Evolutionary conservation across 2,797 vertebrate species (phyloP), one percentile per base, ranked within the genome.

Genomic region (Notamacropus eugenii): DNA sequence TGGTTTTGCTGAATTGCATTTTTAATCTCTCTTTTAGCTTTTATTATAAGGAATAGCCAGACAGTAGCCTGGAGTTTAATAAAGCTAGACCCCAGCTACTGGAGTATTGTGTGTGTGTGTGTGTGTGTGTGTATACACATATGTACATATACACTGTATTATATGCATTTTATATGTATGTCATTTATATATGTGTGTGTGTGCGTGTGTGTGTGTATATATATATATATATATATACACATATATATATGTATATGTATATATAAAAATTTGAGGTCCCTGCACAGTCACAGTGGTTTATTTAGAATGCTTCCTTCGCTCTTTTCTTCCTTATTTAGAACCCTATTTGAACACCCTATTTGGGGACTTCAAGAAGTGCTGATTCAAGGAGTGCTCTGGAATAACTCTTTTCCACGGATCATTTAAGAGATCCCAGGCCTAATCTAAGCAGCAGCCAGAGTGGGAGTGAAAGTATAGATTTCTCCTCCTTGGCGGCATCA

Each of bases 311-410:
- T 87, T 87, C 74, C 74, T 87, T 87, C 40, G 22, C 74, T 87
- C 40, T 87, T 87, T 87, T 27, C 22, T 87, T 87, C 74, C 40
- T 46, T 50, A 46, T 87, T 87, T 87, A 87, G 74, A 87, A 87
- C 40, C 8, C 40, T 87, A 87, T 87, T 87, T 87, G 22, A 87
- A 87, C 74, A 87, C 74, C 3, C 74, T 87, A 50, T 87, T 87
- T 87, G 74, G 74, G 40, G 74, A 87, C 46, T 87, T 87, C 74
- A 87, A 87, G 74, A 87, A 87, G 74, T 87, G 74, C 74, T 87
- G 74, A 87, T 46, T 87, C 74, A 28, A 87, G 74, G 40, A 87
- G 40, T 87, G 74, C 40, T 87, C 74, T 87, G 74, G 74, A 87
- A 87, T 87, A 87, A 87, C 74, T 82, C 67, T 29, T 9, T 40